phyloP scores from a whole-genome alignment of 2,888 invertebrate genomes.

The Andrena praecox region DNA sequence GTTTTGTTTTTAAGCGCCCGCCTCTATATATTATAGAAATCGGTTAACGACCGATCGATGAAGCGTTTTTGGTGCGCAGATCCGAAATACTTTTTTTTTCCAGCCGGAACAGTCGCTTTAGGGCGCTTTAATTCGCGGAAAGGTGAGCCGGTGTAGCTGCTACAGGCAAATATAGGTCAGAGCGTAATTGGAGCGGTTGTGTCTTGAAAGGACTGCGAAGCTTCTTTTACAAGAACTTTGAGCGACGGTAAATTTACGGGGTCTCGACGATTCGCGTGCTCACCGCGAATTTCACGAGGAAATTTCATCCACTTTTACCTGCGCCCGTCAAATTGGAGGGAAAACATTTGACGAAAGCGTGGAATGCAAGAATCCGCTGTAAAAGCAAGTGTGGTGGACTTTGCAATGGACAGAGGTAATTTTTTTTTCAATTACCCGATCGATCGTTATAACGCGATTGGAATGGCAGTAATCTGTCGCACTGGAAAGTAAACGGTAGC shows the following conservation, averaged over 20 bases:
- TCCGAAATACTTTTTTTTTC: too few species aligned
- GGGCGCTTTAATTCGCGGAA: neutral
- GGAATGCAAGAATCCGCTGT: too few species aligned
- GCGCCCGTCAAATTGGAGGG: neutral
- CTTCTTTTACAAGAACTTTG: slow-evolving; percentile 24
- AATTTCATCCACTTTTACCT: neutral
- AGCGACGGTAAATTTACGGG: slow-evolving; percentile 16
- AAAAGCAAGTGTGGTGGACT: too few species aligned
- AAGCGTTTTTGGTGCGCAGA: neutral
- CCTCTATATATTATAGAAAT: slow-evolving; percentile 17
- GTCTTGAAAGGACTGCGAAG: neutral
- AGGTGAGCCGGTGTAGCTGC: neutral
- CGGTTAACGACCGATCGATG: neutral
- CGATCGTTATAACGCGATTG: too few species aligned
- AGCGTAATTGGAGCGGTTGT: slow-evolving; percentile 19
- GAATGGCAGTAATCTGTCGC: too few species aligned
- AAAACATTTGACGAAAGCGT: neutral
- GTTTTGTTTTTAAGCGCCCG: slow-evolving; percentile 14
- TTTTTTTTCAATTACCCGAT: too few species aligned
- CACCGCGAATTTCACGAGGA: neutral
- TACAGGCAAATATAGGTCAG: slow-evolving; percentile 39
- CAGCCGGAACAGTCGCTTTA: too few species aligned
- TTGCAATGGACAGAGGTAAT: too few species aligned
- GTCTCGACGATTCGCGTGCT: slow-evolving; percentile 11
- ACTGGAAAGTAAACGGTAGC: too few species aligned